Evolutionary conservation across 2,797 vertebrate genomes (phyloP), one percentile per base, ranked within the genome.

Genomic region (Denticeps clupeoides): DNA sequence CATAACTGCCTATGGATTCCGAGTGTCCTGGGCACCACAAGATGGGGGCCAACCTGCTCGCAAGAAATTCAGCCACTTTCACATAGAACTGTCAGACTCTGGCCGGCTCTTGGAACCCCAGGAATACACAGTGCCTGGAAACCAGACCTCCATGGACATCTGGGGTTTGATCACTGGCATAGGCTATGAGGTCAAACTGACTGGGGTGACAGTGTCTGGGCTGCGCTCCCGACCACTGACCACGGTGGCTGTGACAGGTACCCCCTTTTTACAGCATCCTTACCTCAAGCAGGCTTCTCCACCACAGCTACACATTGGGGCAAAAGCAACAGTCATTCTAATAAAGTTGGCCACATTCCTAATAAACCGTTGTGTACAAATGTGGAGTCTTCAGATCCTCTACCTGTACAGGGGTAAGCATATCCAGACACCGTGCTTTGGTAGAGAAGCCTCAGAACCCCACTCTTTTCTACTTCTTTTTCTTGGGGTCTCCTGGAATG

Each of bases 101-200:
- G 91, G 92, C 71, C 89, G 84, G 85, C 86, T 97, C 74, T 83
- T 97, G 86, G 86, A 91, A 76, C 88, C 92, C 59, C 89, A 91
- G 69, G 86, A 93, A 76, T 91, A 89, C 82, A 80, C 79, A 54
- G 87, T 94, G 68, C 82, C 85, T 1, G 90, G 91, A 79, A 78
- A 85, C 72, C 87, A 87, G 74, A 85, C 72, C 65, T 81, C 87
- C 42, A 76, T 92, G 84, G 85, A 92, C 73, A 81, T 95, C 70
- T 86, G 84, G 83, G 91, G 93, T 70, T 90, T 97, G 72, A 97
- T 97, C 77, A 95, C 93, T 15, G 90, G 90, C 75, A 95, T 97
- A 84, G 93, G 89, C 80, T 95, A 97, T 88, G 90, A 95, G 86
- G 84, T 97, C 81, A 73, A 80, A 70, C 81, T 97, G 82, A 91